Percentiles rank a stretch among this genome's conserved stretches.
Evolutionary conservation across 2,113 vertebrate genomes (phyloP).

Genomic region (Chascanopsetta lugubris): DNA sequence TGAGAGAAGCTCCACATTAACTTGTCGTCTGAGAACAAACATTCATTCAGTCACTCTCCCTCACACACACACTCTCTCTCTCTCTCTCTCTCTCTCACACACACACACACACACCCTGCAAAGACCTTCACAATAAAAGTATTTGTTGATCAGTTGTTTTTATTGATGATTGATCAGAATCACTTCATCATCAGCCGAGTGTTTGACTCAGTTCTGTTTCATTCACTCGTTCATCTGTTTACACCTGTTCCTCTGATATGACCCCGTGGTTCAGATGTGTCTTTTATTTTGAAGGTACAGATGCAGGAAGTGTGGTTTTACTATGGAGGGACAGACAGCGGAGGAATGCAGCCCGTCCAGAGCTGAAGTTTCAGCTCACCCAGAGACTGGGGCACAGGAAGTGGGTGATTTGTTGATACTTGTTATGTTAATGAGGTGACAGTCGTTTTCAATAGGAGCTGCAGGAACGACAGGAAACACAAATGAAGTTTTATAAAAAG

Average conservation of each 20-base stretch:
- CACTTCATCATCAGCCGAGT: not conserved
- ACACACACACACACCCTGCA: not conserved
- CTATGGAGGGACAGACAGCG: constrained; percentile 23
- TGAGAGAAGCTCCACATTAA: not conserved
- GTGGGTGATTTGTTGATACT: too few relatives aligned
- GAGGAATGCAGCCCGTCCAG: constrained; percentile 59
- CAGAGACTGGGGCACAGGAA: not conserved
- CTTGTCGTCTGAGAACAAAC: not conserved
- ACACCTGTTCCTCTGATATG: not conserved
- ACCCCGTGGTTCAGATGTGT: not conserved
- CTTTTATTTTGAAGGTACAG: constrained; percentile 35
- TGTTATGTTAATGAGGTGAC: too few relatives aligned
- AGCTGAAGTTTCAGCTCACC: constrained; percentile 4
- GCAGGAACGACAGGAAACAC: not conserved
- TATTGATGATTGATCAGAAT: not conserved
- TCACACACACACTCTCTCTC: not conserved
- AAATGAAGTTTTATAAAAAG: not conserved
- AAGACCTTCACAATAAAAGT: constrained; percentile 54
- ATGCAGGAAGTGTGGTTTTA: constrained; percentile 23
- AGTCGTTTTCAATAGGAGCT: too few relatives aligned
- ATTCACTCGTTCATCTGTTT: too few relatives aligned
- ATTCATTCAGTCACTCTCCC: not conserved
- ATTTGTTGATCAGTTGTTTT: not conserved
- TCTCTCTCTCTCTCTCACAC: not conserved
- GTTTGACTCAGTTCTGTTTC: too few relatives aligned